A percentile compares a stretch with the other conserved stretches of the same genome.
These are phyloP conservation scores for Cistogaster globosa DNA, from an alignment of 2,888 invertebrate species.

Conservation along the genomic window DNA sequence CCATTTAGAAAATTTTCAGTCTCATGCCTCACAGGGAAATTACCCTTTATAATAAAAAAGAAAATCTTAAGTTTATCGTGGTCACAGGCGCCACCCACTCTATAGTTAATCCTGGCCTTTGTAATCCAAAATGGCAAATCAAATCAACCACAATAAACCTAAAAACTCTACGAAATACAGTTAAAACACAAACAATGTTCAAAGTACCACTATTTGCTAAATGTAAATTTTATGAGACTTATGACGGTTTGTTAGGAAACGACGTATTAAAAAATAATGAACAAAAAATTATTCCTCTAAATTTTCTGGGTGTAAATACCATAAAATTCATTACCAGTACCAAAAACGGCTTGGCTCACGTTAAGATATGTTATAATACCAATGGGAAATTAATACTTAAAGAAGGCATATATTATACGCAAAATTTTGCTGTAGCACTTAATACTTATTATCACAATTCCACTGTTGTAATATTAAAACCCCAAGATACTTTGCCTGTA, in stretches of 20 bases:
- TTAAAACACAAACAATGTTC: not conserved
- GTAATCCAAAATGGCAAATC: slow-evolving; percentile 10
- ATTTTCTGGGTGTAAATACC: not conserved
- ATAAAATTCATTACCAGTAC: slow-evolving; percentile 11
- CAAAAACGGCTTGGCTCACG: slow-evolving; percentile 7
- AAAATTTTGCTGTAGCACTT: slow-evolving; percentile 1
- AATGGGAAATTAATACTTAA: slow-evolving; percentile 4
- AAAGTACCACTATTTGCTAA: slow-evolving; percentile 1
- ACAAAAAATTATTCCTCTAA: slow-evolving; percentile 3
- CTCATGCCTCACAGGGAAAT: not conserved
- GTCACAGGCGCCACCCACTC: slow-evolving; percentile 28
- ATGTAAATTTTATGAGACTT: slow-evolving; percentile 5
- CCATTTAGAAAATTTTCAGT: slow-evolving; percentile 1
- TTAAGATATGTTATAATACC: not conserved
- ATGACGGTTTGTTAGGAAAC: slow-evolving; percentile 26
- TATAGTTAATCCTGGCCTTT: not conserved
- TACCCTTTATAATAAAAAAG: slow-evolving; percentile 8
- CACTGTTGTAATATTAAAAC: not conserved
- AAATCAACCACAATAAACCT: not conserved
- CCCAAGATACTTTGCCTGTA: slow-evolving; percentile 2
- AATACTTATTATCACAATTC: not conserved
- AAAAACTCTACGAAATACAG: not conserved
- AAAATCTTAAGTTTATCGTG: not conserved
- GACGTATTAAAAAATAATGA: not conserved
- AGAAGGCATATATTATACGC: slow-evolving; percentile 28